phyloP scores from a whole-genome alignment of 2,797 vertebrate species.

The Chrosomus eos region DNA sequence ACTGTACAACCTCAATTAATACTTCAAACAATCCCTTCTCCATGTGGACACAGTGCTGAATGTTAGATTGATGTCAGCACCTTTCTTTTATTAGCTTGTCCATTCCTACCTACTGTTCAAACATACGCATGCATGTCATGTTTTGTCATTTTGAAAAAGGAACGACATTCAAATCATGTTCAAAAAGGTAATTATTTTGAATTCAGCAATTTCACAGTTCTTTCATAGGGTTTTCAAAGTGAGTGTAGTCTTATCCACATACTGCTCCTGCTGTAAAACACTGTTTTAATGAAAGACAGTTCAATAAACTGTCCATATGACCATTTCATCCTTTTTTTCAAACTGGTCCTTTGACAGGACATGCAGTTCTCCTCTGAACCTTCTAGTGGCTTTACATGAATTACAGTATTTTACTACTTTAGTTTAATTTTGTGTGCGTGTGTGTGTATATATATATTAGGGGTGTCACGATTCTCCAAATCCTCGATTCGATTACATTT shows the following conservation, averaged over 20 bases:
- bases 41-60: constrained; percentile 60
- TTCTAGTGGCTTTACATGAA: neutral
- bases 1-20: constrained; percentile 76
- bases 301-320: constrained; percentile 5
- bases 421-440: neutral
- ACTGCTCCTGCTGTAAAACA: neutral
- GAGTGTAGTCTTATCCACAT: neutral
- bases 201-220: constrained; percentile 2
- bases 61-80: constrained; percentile 62
- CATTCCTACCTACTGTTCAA: constrained; percentile 17
- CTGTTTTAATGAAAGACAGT: neutral
- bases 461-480: too few relatives aligned
- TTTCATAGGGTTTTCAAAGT: constrained; percentile 14
- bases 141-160: constrained; percentile 23
- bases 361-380: neutral
- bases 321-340: neutral
- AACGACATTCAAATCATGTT: neutral
- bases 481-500: too few relatives aligned
- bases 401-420: neutral
- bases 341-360: neutral
- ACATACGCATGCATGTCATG: constrained; percentile 15
- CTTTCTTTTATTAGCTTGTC: constrained; percentile 40
- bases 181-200: constrained; percentile 40
- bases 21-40: constrained; percentile 68
- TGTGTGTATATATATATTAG: neutral